These are phyloP conservation scores for Frankliniella fusca DNA, from an alignment of 2,888 invertebrate species.

Conservation along the genomic window DNA sequence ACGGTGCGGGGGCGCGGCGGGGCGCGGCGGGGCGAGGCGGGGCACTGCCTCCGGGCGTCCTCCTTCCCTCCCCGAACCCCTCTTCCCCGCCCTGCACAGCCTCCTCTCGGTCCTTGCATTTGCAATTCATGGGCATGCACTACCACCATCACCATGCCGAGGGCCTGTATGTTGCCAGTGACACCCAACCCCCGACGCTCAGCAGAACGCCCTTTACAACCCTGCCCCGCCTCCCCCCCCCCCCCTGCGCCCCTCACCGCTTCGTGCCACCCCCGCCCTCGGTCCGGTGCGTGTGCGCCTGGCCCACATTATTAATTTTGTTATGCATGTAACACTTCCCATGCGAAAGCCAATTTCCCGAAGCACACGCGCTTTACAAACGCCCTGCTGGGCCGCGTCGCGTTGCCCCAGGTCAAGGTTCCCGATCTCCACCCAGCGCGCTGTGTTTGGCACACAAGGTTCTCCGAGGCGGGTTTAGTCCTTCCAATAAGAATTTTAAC, in stretches of 20 bases:
- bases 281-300: too few relatives aligned
- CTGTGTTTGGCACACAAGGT: too few relatives aligned
- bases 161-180: not conserved
- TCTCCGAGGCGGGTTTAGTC: too few relatives aligned
- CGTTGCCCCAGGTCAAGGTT: too few relatives aligned
- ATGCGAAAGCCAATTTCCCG: too few relatives aligned
- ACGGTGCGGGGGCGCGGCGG: not conserved
- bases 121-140: conserved; percentile 22
- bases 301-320: too few relatives aligned
- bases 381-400: too few relatives aligned
- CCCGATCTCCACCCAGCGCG: too few relatives aligned
- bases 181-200: not conserved
- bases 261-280: not conserved
- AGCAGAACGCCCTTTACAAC: too few relatives aligned
- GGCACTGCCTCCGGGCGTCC: not conserved
- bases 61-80: not conserved
- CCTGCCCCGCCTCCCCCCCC: not conserved
- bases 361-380: too few relatives aligned
- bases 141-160: not conserved
- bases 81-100: not conserved
- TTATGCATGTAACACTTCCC: too few relatives aligned
- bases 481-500: too few relatives aligned
- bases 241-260: not conserved
- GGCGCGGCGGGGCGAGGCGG: not conserved
- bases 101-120: not conserved